phyloP scores from a whole-genome alignment of 2,113 vertebrate genomes.

The Motacilla alba region DNA sequence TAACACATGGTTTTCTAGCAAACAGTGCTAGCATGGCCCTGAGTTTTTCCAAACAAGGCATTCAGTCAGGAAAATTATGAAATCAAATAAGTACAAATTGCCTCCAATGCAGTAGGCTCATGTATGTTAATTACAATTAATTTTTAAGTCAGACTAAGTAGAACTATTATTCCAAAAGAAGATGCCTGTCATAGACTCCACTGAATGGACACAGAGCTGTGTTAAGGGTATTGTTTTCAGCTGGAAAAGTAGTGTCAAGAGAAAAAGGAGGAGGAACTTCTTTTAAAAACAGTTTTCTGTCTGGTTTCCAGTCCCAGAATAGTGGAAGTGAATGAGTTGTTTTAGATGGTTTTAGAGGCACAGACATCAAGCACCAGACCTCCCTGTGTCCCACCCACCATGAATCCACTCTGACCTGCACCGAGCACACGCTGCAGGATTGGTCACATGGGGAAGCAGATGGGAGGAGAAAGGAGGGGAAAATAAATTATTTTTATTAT shows the following conservation, averaged over 20 bases:
- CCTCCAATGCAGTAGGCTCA: not conserved
- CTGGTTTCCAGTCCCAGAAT: not conserved
- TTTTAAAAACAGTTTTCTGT: not conserved
- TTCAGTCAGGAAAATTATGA: not conserved
- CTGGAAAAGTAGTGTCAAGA: not conserved
- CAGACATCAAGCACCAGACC: not conserved
- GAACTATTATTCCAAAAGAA: not conserved
- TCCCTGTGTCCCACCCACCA: not conserved
- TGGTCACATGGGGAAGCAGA: not conserved
- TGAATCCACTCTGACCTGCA: not conserved
- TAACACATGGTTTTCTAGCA: not conserved
- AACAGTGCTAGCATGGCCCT: not conserved
- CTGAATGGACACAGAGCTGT: not conserved
- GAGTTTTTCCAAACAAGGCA: not conserved
- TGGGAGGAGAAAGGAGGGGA: not conserved
- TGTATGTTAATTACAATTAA: not conserved
- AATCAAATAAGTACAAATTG: not conserved
- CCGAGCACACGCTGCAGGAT: not conserved
- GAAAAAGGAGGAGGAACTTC: not conserved
- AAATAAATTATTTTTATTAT: conserved; percentile 9
- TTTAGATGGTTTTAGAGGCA: not conserved
- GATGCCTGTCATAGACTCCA: not conserved
- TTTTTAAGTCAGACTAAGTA: not conserved
- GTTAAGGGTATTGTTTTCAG: not conserved
- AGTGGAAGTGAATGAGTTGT: not conserved